Evolutionary conservation across 1,140 invertebrate genomes (phyloP), one percentile per base, ranked within the genome.

Genomic region (Helicoverpa zea): DNA sequence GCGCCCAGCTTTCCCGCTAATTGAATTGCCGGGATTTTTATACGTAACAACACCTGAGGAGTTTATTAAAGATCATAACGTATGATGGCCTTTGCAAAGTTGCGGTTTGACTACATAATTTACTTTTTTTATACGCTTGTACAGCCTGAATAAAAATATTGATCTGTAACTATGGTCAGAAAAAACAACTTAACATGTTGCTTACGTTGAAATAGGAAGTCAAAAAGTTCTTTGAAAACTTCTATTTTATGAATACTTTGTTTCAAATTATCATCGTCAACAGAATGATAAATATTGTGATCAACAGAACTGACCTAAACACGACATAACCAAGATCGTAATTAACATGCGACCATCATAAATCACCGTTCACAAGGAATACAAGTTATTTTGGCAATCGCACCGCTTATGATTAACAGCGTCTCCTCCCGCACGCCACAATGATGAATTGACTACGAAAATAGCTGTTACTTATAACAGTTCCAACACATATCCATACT

Each of bases 1-100:
- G 82, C 80, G 58, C 82, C 87, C 85, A 82, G 91, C 93, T 94
- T 93, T 93, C 89, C 89, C 85, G 83, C 90, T 95, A 94, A 95
- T 95, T 95, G 93, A 95, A 95, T 94, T 90, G 89, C 91, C 82
- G 82, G 86, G 92, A 94, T 95, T 95, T 94, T 94, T 92, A 88
- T 91, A 89, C 84, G 86, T 87, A 85, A 87, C 86, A 85, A 90
- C 88, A 91, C 90, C 92, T 93, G 90, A 90, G 85, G 72, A 88
- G 83, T 88, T 88, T 87, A 87, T 87, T 90, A 87, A 80, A 68
- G 52, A 35, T 70, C 64, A 59, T 79, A 79, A 79, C 29, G 59
- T 63, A 56, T 78, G 75, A 66, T 76, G 58, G 51, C 74, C 74
- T 76, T 63, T 64, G 30, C 68, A 12, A 30, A 72, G 68, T 54